Evolutionary conservation across 2,113 vertebrate genomes (phyloP).

Genomic region (Amia ocellicauda): DNA sequence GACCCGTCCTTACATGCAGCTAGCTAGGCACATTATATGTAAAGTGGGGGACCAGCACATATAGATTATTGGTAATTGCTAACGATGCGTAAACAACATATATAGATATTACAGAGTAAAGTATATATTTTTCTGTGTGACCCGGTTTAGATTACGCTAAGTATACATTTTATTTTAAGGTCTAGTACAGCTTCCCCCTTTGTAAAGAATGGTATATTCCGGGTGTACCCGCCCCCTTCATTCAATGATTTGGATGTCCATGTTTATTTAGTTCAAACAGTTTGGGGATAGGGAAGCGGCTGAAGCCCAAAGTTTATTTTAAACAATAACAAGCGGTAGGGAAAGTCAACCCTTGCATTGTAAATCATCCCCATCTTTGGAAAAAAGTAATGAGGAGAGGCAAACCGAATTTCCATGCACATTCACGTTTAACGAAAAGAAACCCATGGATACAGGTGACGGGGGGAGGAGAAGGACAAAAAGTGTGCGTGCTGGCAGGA

Average conservation of each 20-base stretch:
- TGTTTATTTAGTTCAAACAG: constrained; percentile 46
- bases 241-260: constrained; percentile 27
- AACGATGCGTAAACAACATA: too few species aligned
- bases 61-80: neutral
- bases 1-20: too few species aligned
- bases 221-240: constrained; percentile 37
- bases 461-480: constrained; percentile 56
- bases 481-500: constrained; percentile 37
- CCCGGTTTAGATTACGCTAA: too few species aligned
- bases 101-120: too few species aligned
- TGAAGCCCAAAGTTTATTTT: constrained; percentile 4
- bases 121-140: too few species aligned
- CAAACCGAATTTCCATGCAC: constrained; percentile 38
- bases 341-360: neutral
- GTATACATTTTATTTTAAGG: neutral
- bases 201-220: constrained; percentile 17
- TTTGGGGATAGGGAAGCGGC: neutral
- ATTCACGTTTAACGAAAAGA: constrained; percentile 40
- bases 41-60: too few species aligned
- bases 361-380: constrained; percentile 1
- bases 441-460: constrained; percentile 62
- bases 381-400: constrained; percentile 59
- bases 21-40: too few species aligned
- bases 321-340: too few species aligned
- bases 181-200: too few species aligned